Evolutionary conservation across 1,140 invertebrate species (phyloP).

Genomic region (Temnothorax nylanderi): DNA sequence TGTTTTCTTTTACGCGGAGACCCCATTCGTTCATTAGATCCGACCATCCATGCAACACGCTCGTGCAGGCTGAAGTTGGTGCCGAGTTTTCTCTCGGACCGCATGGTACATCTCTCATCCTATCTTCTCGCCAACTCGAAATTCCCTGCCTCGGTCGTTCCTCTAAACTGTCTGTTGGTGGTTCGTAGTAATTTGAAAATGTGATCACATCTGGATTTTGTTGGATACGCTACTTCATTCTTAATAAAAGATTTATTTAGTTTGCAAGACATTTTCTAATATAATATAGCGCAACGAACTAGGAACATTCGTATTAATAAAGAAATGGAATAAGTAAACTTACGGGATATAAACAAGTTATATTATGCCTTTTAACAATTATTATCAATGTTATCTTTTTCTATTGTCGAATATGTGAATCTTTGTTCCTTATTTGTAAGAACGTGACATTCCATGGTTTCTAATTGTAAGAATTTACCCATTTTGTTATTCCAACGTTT

Average conservation of each 20-base stretch:
- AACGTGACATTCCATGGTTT: too few species aligned
- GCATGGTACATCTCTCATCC: constrained; percentile 43
- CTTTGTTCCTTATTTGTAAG: not conserved
- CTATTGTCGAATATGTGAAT: not conserved
- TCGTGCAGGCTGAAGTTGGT: constrained; percentile 32
- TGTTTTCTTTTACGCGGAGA: constrained; percentile 62
- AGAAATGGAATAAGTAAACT: not conserved
- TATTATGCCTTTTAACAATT: not conserved
- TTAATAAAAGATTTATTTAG: constrained; percentile 37
- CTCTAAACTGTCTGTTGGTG: constrained; percentile 16
- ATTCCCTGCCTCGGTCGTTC: constrained; percentile 22
- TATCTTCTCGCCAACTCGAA: constrained; percentile 37
- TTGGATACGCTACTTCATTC: not conserved
- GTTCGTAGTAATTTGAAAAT: constrained; percentile 49
- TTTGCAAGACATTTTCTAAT: not conserved
- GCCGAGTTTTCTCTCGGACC: constrained; percentile 50
- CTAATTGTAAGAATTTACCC: not conserved
- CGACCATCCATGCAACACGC: constrained; percentile 61
- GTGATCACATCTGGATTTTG: constrained; percentile 21
- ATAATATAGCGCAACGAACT: not conserved
- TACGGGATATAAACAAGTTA: not conserved
- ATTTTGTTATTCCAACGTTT: not conserved
- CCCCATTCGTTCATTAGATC: constrained; percentile 77
- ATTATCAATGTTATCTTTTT: not conserved
- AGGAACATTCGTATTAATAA: not conserved